Percentiles rank a stretch among this genome's conserved stretches.
These are phyloP conservation scores for Gallinago paraguaiae DNA, from an alignment of 2,113 vertebrate species.

Conservation along the genomic window DNA sequence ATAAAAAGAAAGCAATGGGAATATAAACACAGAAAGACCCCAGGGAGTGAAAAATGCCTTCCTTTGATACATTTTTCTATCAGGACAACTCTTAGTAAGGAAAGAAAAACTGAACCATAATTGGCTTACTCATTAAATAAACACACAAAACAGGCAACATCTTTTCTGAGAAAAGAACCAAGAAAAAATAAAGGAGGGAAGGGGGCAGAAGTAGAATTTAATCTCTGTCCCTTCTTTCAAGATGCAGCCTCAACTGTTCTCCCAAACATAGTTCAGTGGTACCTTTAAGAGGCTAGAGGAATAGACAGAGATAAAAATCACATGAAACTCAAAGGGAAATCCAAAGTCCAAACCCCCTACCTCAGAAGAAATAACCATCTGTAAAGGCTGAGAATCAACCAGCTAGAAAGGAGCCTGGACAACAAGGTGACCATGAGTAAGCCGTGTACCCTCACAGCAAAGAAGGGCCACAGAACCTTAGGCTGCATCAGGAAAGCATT, in stretches of 20 bases:
- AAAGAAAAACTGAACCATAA: not conserved
- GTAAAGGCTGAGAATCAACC: not conserved
- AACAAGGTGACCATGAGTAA: not conserved
- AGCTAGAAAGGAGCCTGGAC: not conserved
- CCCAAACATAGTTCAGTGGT: not conserved
- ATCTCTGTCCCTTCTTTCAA: not conserved
- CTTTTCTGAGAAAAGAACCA: not conserved
- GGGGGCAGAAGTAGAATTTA: not conserved
- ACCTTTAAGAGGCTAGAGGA: not conserved
- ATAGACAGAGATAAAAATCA: not conserved
- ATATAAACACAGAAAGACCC: not conserved
- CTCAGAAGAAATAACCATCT: not conserved
- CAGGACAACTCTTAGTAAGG: not conserved
- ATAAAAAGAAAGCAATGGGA: not conserved
- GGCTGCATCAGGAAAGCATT: not conserved
- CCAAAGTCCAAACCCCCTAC: not conserved
- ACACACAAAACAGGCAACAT: not conserved
- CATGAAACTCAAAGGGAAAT: not conserved
- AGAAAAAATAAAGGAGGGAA: not conserved
- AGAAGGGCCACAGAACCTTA: not conserved
- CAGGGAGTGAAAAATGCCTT: not conserved
- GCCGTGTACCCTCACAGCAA: not conserved
- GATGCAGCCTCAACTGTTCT: not conserved
- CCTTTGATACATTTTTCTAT: not conserved
- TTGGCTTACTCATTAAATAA: not conserved